phyloP scores from a whole-genome alignment of 2,888 invertebrate species.

The Lasius platythorax region DNA sequence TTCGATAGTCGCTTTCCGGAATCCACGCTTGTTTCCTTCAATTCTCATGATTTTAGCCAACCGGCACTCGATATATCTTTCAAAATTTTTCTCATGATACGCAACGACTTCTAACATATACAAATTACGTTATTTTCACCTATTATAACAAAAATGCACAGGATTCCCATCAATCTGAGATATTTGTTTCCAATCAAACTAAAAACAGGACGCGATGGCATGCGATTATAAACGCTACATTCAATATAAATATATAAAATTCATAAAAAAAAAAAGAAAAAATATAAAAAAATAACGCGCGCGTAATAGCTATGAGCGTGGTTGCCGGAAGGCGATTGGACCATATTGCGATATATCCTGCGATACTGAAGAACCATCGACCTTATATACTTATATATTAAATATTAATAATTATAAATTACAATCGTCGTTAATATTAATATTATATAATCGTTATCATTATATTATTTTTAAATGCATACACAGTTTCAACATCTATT shows the following conservation, averaged over 20 bases:
- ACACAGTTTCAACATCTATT: conserved; percentile 80
- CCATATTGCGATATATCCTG: conserved; percentile 62
- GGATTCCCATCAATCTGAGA: conserved; percentile 5
- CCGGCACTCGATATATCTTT: neutral
- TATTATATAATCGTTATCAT: conserved; percentile 76
- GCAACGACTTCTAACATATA: conserved; percentile 28
- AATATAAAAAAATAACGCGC: neutral
- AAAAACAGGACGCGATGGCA: neutral
- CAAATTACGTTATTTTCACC: conserved; percentile 16
- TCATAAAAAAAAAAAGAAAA: conserved; percentile 16
- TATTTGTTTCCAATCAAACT: conserved; percentile 11
- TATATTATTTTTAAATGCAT: conserved; percentile 82
- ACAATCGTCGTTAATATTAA: conserved; percentile 82
- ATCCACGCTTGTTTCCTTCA: conserved; percentile 46
- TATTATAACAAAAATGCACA: conserved; percentile 19
- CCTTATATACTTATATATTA: conserved; percentile 80
- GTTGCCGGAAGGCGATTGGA: conserved; percentile 73
- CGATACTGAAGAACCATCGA: conserved; percentile 73
- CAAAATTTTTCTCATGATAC: conserved; percentile 16
- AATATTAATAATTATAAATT: conserved; percentile 83
- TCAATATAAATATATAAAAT: conserved; percentile 20
- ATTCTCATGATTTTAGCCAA: neutral
- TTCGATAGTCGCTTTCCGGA: conserved; percentile 68
- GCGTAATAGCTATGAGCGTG: conserved; percentile 65
- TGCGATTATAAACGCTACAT: conserved; percentile 4